Evolutionary conservation across 35 echinoderm and acorn worm genomes (phyloP).

Genomic region (Ophioderma brevispina): DNA sequence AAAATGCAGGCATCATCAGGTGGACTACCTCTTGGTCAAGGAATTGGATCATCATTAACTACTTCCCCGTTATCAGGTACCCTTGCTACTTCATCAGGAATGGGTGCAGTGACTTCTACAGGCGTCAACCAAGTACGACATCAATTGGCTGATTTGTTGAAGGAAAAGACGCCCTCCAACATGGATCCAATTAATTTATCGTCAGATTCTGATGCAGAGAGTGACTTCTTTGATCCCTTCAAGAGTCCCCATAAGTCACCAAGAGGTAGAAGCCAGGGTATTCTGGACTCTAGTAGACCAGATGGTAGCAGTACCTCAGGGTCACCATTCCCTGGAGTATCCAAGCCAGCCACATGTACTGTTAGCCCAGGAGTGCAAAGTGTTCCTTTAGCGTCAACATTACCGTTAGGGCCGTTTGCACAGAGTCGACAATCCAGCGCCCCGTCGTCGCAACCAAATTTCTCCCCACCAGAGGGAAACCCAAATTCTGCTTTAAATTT

Average conservation of each 20-base stretch:
- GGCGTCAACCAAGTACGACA: neutral
- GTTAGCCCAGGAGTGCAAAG: neutral
- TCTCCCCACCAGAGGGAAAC: no score
- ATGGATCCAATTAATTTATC: neutral
- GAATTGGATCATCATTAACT: neutral
- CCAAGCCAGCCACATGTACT: neutral
- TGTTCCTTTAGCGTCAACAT: neutral
- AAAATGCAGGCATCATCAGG: neutral
- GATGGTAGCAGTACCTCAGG: no score
- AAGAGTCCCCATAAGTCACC: neutral
- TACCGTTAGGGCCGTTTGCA: neutral
- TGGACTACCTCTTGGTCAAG: neutral
- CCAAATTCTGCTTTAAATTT: neutral
- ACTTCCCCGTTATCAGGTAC: neutral
- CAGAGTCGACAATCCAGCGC: neutral
- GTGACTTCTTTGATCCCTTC: conserved; percentile 5
- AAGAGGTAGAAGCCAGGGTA: neutral
- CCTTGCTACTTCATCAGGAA: neutral
- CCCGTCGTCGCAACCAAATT: neutral
- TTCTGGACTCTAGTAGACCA: no score
- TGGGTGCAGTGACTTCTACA: no score
- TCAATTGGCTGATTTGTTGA: neutral
- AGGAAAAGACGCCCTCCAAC: neutral
- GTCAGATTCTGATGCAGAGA: neutral
- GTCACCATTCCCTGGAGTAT: neutral